phyloP scores from a whole-genome alignment of 1,140 invertebrate genomes.

The Drosophila chauvacae region DNA sequence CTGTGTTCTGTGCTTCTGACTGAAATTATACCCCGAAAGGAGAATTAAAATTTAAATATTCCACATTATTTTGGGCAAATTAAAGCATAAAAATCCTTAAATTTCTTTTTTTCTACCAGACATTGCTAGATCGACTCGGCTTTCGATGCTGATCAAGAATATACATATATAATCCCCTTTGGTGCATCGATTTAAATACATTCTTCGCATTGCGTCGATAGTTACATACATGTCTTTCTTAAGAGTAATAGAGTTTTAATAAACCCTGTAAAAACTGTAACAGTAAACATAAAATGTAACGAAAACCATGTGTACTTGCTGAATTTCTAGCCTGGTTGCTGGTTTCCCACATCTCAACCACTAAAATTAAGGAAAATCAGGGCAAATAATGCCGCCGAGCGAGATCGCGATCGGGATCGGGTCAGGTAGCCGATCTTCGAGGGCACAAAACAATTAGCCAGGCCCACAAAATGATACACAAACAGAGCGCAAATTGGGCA shows the following conservation, averaged over 20 bases:
- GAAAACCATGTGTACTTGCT: slow-evolving; percentile 36
- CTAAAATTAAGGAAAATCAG: slow-evolving; percentile 30
- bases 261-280: neutral
- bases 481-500: slow-evolving; percentile 73
- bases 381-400: slow-evolving; percentile 42
- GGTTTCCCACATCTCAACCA: slow-evolving; percentile 59
- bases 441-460: slow-evolving; percentile 74
- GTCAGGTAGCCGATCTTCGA: slow-evolving; percentile 54
- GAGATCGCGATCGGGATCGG: slow-evolving; percentile 1
- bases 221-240: neutral
- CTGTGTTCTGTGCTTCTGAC: no score
- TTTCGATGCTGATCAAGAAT: no score
- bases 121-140: no score
- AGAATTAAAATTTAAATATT: no score
- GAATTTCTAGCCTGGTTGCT: slow-evolving; percentile 50
- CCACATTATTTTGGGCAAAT: no score
- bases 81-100: no score
- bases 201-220: neutral
- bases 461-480: slow-evolving; percentile 70
- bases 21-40: no score
- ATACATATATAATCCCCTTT: no score
- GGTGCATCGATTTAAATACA: no score
- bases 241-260: neutral
- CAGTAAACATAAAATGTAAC: slow-evolving; percentile 19
- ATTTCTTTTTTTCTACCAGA: no score